Evolutionary conservation across 2,797 vertebrate genomes (phyloP).

Genomic region (Astyanax mexicanus): DNA sequence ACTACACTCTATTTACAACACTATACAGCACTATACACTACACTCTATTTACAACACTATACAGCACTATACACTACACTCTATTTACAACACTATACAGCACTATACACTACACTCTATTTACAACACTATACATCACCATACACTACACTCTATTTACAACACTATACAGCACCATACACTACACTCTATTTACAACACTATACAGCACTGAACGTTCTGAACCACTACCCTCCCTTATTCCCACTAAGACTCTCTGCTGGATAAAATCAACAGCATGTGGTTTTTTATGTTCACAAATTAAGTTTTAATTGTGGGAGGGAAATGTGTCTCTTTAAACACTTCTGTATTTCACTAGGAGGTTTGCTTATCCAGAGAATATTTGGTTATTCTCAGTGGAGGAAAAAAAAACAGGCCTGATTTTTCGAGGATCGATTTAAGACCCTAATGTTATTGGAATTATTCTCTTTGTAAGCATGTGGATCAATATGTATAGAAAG

Average conservation of each 20-base stretch:
- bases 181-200: no score
- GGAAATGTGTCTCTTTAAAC: neutral
- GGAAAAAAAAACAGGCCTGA: no score
- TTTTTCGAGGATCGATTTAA: neutral
- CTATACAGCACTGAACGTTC: neutral
- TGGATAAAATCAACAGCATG: neutral
- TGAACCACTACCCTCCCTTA: neutral
- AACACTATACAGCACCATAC: no score
- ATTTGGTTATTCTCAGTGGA: no score
- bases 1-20: no score
- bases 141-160: no score
- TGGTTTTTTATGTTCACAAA: neutral
- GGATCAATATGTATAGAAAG: neutral
- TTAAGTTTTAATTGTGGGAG: neutral
- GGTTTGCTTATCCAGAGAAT: neutral
- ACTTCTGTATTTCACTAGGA: neutral
- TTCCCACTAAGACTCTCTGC: neutral
- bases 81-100: no score
- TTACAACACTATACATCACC: no score
- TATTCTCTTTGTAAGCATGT: neutral
- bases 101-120: no score
- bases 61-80: no score
- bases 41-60: no score
- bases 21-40: no score
- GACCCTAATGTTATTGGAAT: neutral